These are phyloP conservation scores for Byasa hedistus DNA, from an alignment of 2,888 invertebrate species.

Conservation along the genomic window DNA sequence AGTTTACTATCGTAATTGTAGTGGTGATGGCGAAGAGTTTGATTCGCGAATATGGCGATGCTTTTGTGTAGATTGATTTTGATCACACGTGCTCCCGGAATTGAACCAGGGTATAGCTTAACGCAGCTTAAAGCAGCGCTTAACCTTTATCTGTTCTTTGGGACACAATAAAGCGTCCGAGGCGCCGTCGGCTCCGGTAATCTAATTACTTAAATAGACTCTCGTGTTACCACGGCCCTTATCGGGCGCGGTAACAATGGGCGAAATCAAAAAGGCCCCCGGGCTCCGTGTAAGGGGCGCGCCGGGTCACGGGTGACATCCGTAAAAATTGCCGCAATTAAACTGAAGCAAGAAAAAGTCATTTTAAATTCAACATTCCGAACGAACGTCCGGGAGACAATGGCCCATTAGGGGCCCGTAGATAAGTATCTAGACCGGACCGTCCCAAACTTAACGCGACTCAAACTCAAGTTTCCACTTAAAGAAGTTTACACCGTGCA, in stretches of 20 bases:
- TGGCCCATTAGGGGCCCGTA: slow-evolving; percentile 70
- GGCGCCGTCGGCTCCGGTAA: slow-evolving; percentile 23
- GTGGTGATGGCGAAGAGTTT: too few species aligned
- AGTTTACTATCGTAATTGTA: too few species aligned
- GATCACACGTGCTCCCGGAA: too few species aligned
- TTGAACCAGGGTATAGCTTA: too few species aligned
- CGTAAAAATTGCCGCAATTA: slow-evolving; percentile 76
- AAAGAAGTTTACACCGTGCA: too few species aligned
- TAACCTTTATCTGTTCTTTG: background rate
- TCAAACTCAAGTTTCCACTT: too few species aligned
- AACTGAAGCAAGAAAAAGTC: slow-evolving; percentile 61
- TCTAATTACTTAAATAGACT: slow-evolving; percentile 14
- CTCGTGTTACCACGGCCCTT: background rate
- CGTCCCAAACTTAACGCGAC: slow-evolving; percentile 13
- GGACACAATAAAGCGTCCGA: background rate
- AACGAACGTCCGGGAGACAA: slow-evolving; percentile 59
- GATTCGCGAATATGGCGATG: too few species aligned
- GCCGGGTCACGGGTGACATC: slow-evolving; percentile 54
- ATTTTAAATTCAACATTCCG: slow-evolving; percentile 51
- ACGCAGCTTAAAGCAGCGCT: too few species aligned
- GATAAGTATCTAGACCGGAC: slow-evolving; percentile 67
- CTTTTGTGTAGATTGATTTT: too few species aligned
- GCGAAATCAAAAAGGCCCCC: slow-evolving; percentile 39
- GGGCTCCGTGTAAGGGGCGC: slow-evolving; percentile 43
- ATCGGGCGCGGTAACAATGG: slow-evolving; percentile 25